Conservation (phyloP, 2,797 vertebrate genomes). For the Tapirus indicus region DNA sequence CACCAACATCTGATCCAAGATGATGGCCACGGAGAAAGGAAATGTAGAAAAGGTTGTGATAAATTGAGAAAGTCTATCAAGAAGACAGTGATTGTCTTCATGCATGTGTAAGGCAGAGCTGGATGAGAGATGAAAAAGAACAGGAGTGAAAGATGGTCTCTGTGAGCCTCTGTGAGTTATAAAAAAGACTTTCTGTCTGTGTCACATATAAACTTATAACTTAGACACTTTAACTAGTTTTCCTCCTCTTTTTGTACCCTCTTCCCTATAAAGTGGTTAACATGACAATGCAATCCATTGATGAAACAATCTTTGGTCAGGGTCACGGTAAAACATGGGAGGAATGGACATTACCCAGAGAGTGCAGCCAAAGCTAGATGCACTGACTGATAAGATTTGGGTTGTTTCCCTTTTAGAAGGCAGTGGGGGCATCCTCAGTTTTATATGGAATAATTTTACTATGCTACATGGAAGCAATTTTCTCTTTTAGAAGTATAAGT, state of each 20-base stretch:
- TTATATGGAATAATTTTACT: constrained; percentile 32
- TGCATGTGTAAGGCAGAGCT: background rate
- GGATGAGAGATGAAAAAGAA: background rate
- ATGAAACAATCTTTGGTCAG: background rate
- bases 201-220: background rate
- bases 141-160: background rate
- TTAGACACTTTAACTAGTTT: background rate
- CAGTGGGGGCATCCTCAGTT: background rate
- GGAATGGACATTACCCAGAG: background rate
- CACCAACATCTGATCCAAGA: background rate
- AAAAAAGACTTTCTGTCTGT: background rate
- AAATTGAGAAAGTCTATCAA: background rate
- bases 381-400: background rate
- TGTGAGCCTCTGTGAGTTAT: background rate
- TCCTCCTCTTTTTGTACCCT: background rate
- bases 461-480: background rate
- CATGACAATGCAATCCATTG: background rate
- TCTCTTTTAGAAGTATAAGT: background rate
- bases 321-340: background rate
- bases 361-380: background rate
- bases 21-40: background rate
- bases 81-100: background rate
- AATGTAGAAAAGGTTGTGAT: background rate
- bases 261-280: background rate
- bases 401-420: background rate